Evolutionary conservation across 2,797 vertebrate genomes (phyloP).

Genomic region (Lemur catta): DNA sequence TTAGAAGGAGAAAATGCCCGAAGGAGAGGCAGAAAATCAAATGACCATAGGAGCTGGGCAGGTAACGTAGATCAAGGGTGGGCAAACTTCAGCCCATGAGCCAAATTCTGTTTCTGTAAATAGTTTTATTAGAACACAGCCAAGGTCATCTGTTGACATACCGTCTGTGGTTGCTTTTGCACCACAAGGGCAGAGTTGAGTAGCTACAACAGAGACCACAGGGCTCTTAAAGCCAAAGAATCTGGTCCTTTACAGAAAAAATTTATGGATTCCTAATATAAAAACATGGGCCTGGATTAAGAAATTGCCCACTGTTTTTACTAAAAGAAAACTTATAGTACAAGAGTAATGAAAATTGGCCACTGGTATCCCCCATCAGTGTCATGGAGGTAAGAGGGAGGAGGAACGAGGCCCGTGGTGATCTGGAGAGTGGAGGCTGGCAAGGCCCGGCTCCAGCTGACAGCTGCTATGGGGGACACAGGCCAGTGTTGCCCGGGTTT

Average conservation of each 20-base stretch:
- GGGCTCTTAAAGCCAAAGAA: neutral
- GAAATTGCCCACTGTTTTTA: neutral
- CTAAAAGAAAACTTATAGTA: neutral
- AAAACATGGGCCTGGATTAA: neutral
- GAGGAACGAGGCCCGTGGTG: neutral
- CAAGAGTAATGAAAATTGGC: neutral
- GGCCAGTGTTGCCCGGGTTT: neutral
- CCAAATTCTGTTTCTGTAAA: neutral
- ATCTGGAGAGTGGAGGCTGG: neutral
- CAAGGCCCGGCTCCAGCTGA: neutral
- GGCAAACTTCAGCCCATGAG: neutral
- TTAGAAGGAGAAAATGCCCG: neutral
- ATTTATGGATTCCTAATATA: neutral
- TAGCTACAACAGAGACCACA: neutral
- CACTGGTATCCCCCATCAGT: no score
- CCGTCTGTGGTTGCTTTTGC: neutral
- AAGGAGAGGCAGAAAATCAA: neutral
- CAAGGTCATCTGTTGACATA: no score
- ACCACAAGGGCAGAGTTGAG: neutral
- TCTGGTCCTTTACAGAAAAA: neutral
- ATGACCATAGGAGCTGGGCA: no score
- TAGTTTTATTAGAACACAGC: neutral
- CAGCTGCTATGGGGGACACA: fast-evolving
- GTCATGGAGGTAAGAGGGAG: neutral
- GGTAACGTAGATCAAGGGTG: fast-evolving